Evolutionary conservation across 1,140 invertebrate species (phyloP).

Genomic region (Proales similis): DNA sequence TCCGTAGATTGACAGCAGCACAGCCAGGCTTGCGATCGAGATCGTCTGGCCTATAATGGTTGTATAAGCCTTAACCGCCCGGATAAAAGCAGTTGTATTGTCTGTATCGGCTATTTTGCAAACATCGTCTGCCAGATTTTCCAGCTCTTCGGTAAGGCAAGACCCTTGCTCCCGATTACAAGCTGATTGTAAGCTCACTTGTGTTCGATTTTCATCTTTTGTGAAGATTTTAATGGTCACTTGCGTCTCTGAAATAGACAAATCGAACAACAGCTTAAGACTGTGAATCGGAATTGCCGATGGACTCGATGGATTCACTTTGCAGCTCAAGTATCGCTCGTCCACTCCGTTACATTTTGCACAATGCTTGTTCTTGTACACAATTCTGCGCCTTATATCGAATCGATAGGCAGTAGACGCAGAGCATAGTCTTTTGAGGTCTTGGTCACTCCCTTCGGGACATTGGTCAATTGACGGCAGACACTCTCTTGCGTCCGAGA

Average conservation of each 20-base stretch:
- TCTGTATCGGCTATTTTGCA: no score
- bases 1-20: neutral
- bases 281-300: neutral
- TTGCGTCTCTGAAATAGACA: no score
- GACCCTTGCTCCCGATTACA: no score
- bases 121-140: no score
- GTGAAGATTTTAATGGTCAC: no score
- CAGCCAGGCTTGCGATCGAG: slow-evolving; percentile 5
- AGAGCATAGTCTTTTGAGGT: neutral
- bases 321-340: neutral
- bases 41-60: slow-evolving; percentile 8
- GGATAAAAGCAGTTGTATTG: no score
- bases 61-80: neutral
- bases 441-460: neutral
- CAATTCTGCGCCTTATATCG: neutral
- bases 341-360: slow-evolving; percentile 8
- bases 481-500: neutral
- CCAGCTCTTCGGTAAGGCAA: no score
- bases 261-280: slow-evolving; percentile 23
- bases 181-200: no score
- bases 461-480: neutral
- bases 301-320: neutral
- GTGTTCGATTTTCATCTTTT: no score
- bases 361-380: slow-evolving; percentile 21
- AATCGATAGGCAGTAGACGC: neutral